Evolutionary conservation across 2,113 vertebrate species (phyloP).

Genomic region (Meriones unguiculatus): DNA sequence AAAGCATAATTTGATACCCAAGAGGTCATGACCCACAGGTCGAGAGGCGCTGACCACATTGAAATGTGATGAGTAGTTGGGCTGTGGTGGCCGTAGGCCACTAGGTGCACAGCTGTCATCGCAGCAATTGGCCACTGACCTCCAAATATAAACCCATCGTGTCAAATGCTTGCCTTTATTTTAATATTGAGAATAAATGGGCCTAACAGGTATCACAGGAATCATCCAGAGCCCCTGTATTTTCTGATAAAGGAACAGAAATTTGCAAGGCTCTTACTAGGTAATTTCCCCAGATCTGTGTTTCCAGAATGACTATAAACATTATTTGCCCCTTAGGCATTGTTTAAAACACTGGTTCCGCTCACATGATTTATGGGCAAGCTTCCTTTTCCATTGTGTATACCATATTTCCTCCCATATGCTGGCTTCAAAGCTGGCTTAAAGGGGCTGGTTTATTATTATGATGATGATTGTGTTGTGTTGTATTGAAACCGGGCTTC

Average conservation of each 20-base stretch:
- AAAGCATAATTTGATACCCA: background rate
- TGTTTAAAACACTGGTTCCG: constrained; percentile 76
- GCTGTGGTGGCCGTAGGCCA: background rate
- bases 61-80: background rate
- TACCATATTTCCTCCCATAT: constrained; percentile 79
- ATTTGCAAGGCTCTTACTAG: constrained; percentile 56
- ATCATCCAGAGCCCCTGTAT: background rate
- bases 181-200: constrained; percentile 35
- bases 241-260: constrained; percentile 45
- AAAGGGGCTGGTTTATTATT: background rate
- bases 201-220: background rate
- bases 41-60: background rate
- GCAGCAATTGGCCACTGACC: background rate
- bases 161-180: constrained; percentile 16
- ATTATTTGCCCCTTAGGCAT: constrained; percentile 78
- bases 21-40: background rate
- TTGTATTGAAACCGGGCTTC: background rate
- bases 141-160: constrained; percentile 4
- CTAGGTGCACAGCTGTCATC: background rate
- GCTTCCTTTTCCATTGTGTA: constrained; percentile 67
- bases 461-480: too few species aligned
- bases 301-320: constrained; percentile 75
- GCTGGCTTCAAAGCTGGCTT: constrained; percentile 60
- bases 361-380: constrained; percentile 77
- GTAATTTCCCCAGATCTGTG: constrained; percentile 68